Base-by-base conservation (phyloP, 2,113 vertebrate species). In the Odontesthes bonariensis region DNA sequence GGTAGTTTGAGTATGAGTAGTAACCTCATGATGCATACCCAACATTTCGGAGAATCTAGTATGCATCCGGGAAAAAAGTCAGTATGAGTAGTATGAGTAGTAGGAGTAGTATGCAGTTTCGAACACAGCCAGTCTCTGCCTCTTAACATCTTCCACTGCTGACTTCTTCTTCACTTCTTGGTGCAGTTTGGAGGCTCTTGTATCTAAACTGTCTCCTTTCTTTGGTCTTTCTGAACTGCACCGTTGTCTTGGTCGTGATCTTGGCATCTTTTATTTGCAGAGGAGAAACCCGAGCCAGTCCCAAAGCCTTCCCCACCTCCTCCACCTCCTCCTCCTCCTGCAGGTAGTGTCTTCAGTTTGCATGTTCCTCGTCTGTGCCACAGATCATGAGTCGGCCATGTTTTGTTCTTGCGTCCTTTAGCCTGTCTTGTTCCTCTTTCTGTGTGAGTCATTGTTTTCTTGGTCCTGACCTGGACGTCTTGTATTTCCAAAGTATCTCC, bases 401-500 rank as follows among this genome's bases (percentile, higher is more conserved):
- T 59, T 51, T 47, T 11, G 0, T 44, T 61, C 44, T 42, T 52
- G 40, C 19, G 19, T 57, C 19, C 12, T 8, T 56, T 47, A 49
- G 1, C 6, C 32, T 35, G 7, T 16, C 3, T 35, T 19, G 32
- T 52, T 42, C 13, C 20, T 19, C 8, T 20, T 19, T 12, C 4
- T 53, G 64, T 5, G 46, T 9, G 38, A 31, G 16, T 46, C 53
- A 11, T 51, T 52, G 22, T 19, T 20, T 47, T 46, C 49, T 64
- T 12, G 3, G n/a, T 85, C 22, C 2, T 88, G 73, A 85, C 67
- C 57, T 19, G 67, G 32, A 57, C 38, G 63, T 82, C 79, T 84
- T 85, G 31, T 88, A 40, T 80, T 87, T 51, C 56, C 19, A 81
- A 86, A 85, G 76, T 75, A 19, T 63, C 79, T 84, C 73, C 61